A percentile compares a stretch with the other conserved stretches of the same genome.
These are phyloP conservation scores for Galeruca laticollis DNA, from an alignment of 2,888 invertebrate species.

Conservation along the genomic window DNA sequence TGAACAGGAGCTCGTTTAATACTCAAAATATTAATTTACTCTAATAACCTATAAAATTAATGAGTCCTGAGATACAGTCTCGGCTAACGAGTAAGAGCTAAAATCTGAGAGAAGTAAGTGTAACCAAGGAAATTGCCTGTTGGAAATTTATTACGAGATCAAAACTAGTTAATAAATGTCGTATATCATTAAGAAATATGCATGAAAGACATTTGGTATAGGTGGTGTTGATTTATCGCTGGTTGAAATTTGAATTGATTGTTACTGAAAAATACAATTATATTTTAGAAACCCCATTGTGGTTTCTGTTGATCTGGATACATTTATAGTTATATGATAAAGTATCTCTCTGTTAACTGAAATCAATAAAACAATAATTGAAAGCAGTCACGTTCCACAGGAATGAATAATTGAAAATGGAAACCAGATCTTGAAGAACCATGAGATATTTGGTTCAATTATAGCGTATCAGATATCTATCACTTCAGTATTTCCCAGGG, in stretches of 20 bases:
- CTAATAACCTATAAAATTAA: conserved; percentile 35
- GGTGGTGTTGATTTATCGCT: conserved; percentile 20
- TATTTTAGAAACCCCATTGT: not conserved
- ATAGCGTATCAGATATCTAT: too few species aligned
- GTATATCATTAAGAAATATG: conserved; percentile 23
- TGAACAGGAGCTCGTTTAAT: conserved; percentile 21
- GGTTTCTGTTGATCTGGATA: not conserved
- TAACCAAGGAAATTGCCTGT: conserved; percentile 32
- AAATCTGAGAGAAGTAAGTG: conserved; percentile 22
- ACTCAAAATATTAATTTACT: conserved; percentile 33
- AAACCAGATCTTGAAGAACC: too few species aligned
- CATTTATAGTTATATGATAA: not conserved
- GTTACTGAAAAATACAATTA: not conserved
- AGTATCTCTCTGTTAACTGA: too few species aligned
- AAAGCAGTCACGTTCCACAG: too few species aligned
- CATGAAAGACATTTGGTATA: conserved; percentile 29
- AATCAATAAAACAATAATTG: too few species aligned
- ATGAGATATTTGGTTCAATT: too few species aligned
- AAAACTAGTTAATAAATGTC: conserved; percentile 31
- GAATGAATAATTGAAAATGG: too few species aligned
- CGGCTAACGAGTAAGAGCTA: not conserved
- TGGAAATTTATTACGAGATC: conserved; percentile 31
- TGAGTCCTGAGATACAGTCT: conserved; percentile 24
- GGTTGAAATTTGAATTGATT: conserved; percentile 19
- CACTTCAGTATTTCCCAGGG: too few species aligned